Base-by-base conservation (phyloP, 2,797 vertebrate species). In the Argya squamiceps region DNA sequence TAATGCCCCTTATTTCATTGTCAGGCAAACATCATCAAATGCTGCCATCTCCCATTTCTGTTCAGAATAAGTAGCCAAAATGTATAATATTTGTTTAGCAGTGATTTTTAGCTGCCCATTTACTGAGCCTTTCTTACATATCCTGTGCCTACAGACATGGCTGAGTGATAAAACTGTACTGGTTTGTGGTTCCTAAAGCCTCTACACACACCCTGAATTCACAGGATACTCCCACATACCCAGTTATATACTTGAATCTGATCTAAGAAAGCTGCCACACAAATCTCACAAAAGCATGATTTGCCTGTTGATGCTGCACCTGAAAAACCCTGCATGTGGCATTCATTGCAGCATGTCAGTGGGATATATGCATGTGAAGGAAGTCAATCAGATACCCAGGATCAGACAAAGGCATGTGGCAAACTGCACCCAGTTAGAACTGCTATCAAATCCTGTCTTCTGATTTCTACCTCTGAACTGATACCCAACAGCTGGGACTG, bases 61-160 rank as follows among this genome's bases (percentile, higher is more conserved):
- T n/a, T 92, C 49, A 74, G 49, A 80, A 55, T 34, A 74, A 91
- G 77, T 6, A 89, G 32, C 58, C 36, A 29, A 64, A 89, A 85
- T 34, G 24, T 65, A 3, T 41, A 73, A n/a, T 69, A 79, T 23
- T 62, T 82, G 17, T 53, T 83, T 88, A 41, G 64, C 60, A 67
- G 4, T 24, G 37, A 79, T 44, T 85, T 3, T 13, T 41, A 70
- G 26, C 26, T 56, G 36, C 29, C 43, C 4, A 30, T 24, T 88
- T 80, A 47, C 1, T 6, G 10, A 63, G 52, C 41, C n/a, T 32
- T 71, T 50, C 26, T 65, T 34, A 30, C 7, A 44, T 0, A 3
- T n/a, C 30, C 30, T n/a, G 8, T 32, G 76, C 18, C 63, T 77
- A 47, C 26, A 73, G 59, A 59, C 37, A 37, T 0, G 9, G 30